Evolutionary conservation across 2,888 invertebrate genomes (phyloP).

Genomic region (Philereme vetulata): DNA sequence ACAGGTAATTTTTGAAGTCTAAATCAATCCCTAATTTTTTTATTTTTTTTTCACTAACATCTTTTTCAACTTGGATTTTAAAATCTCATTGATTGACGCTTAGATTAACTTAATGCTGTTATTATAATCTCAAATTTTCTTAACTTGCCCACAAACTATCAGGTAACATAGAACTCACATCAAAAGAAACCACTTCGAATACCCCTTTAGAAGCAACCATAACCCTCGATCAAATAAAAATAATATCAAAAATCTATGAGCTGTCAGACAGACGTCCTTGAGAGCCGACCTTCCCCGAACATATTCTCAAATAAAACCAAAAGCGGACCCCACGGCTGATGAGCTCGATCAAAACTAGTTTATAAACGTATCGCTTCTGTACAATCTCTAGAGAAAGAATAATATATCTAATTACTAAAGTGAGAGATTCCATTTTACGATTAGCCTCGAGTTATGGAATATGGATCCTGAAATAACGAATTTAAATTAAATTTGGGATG

Average conservation of each 20-base stretch:
- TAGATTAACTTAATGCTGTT: conserved; percentile 2
- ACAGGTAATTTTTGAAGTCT: too few species aligned
- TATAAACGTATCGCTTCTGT: conserved; percentile 62
- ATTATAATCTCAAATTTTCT: conserved; percentile 13
- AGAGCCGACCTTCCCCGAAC: conserved; percentile 69
- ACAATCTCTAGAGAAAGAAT: conserved; percentile 50
- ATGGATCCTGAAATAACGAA: conserved; percentile 40
- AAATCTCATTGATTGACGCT: conserved; percentile 2
- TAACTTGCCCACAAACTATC: conserved; percentile 27
- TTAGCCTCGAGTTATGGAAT: conserved; percentile 36
- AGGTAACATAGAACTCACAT: conserved; percentile 16
- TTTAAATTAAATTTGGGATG: conserved; percentile 51
- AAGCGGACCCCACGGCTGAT: conserved; percentile 54
- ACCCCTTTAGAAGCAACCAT: conserved; percentile 38
- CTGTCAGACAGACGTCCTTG: conserved; percentile 64
- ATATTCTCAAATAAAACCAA: conserved; percentile 66
- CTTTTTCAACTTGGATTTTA: background rate
- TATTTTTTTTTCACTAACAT: background rate
- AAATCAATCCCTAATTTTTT: too few species aligned
- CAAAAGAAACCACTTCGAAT: conserved; percentile 9
- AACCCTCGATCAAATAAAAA: conserved; percentile 45
- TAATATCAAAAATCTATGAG: conserved; percentile 51
- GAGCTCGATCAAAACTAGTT: conserved; percentile 59
- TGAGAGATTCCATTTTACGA: conserved; percentile 47
- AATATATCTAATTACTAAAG: conserved; percentile 54